These are phyloP conservation scores for Coluber constrictor DNA, from an alignment of 2,797 vertebrate genomes.

Conservation along the genomic window DNA sequence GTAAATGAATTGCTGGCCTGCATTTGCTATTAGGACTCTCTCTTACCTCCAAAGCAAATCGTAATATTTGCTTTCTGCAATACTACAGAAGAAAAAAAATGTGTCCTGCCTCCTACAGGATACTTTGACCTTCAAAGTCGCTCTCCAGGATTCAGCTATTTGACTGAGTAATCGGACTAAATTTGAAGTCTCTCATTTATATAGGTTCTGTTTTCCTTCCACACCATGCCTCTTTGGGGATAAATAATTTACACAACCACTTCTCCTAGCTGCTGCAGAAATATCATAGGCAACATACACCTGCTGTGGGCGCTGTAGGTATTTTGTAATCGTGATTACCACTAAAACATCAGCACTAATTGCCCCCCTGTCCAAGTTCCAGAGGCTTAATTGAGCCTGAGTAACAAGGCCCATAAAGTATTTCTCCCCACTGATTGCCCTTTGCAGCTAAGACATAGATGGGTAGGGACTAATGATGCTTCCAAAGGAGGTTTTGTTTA, in stretches of 20 bases:
- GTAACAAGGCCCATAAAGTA: background rate
- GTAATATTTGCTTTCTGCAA: background rate
- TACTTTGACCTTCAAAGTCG: background rate
- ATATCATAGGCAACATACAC: background rate
- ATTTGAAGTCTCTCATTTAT: background rate
- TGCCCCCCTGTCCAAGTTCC: background rate
- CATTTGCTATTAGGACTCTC: background rate
- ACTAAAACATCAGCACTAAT: background rate
- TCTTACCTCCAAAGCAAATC: background rate
- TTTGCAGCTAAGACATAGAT: slow-evolving; percentile 1
- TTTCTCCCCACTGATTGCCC: slow-evolving; percentile 20
- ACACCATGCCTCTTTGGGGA: background rate
- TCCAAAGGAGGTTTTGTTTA: slow-evolving; percentile 16
- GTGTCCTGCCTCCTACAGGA: background rate
- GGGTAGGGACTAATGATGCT: slow-evolving; percentile 11
- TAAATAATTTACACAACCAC: background rate
- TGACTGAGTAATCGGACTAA: background rate
- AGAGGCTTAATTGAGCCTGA: slow-evolving; percentile 11
- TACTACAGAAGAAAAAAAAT: background rate
- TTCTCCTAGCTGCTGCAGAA: background rate
- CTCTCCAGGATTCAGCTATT: background rate
- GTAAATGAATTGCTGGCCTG: background rate
- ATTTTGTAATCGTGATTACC: background rate
- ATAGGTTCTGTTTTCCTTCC: background rate
- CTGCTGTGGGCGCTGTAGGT: background rate